A percentile compares a stretch with the other conserved stretches of the same genome.
phyloP scores from a whole-genome alignment of 2,113 vertebrate genomes.

The Camelus dromedarius region DNA sequence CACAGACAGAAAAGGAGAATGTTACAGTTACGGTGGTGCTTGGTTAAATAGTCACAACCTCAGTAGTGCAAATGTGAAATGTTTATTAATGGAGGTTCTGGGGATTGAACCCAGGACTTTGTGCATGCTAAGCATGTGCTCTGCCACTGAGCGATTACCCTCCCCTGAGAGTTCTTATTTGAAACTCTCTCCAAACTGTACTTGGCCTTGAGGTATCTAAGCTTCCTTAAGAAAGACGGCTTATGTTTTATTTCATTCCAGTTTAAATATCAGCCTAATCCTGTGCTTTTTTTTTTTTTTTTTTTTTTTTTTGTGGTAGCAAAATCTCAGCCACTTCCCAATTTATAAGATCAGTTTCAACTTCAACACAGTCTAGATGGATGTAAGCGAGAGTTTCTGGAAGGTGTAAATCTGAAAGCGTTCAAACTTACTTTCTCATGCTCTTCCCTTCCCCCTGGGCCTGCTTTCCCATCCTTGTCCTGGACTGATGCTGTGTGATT shows the following conservation, averaged over 20 bases:
- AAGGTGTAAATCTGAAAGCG: background rate
- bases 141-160: no score
- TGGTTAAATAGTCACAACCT: background rate
- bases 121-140: no score
- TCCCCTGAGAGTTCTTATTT: background rate
- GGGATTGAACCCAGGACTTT: no score
- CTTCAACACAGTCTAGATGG: background rate
- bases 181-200: background rate
- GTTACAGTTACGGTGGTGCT: background rate
- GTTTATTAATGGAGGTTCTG: no score
- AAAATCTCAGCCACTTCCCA: background rate
- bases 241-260: background rate
- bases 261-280: background rate
- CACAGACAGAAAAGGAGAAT: background rate
- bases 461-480: background rate
- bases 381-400: background rate
- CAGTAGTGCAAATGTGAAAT: background rate
- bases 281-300: background rate
- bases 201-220: background rate
- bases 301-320: background rate
- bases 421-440: background rate
- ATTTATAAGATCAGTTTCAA: background rate
- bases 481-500: background rate
- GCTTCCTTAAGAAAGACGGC: background rate
- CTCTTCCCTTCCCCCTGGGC: no score